Conservation (phyloP, 2,113 vertebrate genomes). For the Callocephalon fimbriatum region DNA sequence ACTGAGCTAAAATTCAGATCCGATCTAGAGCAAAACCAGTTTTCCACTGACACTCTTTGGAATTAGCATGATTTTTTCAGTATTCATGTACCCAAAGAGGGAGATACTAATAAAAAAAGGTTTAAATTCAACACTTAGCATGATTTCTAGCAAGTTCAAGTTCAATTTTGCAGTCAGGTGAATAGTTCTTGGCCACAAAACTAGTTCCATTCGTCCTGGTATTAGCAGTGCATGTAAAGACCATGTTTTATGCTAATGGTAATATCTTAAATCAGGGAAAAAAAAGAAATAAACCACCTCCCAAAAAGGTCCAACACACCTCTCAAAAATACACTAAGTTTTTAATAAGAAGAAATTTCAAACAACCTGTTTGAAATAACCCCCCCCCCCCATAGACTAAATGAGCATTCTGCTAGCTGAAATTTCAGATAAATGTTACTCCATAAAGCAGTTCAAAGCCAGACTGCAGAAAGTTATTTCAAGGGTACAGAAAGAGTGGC, state of each 20-base stretch:
- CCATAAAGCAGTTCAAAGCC: neutral
- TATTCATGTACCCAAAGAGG: neutral
- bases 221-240: accelerated
- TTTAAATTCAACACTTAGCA: neutral
- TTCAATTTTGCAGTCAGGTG: neutral
- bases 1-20: neutral
- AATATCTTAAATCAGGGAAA: neutral
- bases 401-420: neutral
- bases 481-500: neutral
- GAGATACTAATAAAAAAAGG: neutral
- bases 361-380: neutral
- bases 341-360: neutral
- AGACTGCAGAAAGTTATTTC: neutral
- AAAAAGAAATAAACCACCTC: neutral
- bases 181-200: neutral
- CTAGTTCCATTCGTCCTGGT: neutral
- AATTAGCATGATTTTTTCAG: neutral
- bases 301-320: neutral
- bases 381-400: neutral
- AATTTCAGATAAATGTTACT: neutral
- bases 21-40: neutral
- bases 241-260: accelerated
- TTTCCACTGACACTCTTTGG: neutral
- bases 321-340: neutral
- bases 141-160: neutral